Base-by-base conservation (phyloP, 2,113 vertebrate genomes). In the Phylloscopus trochiloides region DNA sequence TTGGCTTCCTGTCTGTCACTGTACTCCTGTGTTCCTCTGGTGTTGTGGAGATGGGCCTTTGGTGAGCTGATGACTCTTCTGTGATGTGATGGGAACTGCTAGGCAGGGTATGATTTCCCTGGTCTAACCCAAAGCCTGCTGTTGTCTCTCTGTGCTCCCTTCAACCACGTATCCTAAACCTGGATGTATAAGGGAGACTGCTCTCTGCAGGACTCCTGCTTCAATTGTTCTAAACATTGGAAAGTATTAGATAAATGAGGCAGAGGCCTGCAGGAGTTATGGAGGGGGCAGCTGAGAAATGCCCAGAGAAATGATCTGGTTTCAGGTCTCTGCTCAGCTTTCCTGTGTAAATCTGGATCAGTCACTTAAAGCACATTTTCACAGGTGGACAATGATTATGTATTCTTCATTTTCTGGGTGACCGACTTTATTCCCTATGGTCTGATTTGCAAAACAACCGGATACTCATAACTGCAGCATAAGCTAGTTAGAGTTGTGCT, bases 351-450 rank as follows among this genome's bases (percentile, higher is more conserved):
- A 85, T 61, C 62, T 86, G 36, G 29, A 22, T 82, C 85, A 76
- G 36, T 25, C 74, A 78, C 15, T 75, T 71, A 88, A 86, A 65
- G 65, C 24, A 58, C 9, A n/a, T 92, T 92, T 89, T 92, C 57
- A 81, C 20, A 71, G 43, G 62, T 70, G 82, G 50, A 61, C 71
- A 92, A 28, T 1, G 11, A 88, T 68, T 57, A 51, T 45, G 20
- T 79, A 38, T 61, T 93, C 85, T 90, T 95, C 47, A 88, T 96
- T 97, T 93, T 95, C 90, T 86, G 67, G 45, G 63, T 93, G 90
- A 86, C 58, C 12, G 50, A 86, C 47, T 95, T 94, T 57, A 66
- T 96, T 90, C 75, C 58, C 82, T 47, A 1, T 38, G 20, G 54
- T 90, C 62, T 94, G 32, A 90, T 96, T 88, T 88, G 45, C 38